Conservation (phyloP, 2,888 invertebrate genomes). For the Fabriciana adippe region DNA sequence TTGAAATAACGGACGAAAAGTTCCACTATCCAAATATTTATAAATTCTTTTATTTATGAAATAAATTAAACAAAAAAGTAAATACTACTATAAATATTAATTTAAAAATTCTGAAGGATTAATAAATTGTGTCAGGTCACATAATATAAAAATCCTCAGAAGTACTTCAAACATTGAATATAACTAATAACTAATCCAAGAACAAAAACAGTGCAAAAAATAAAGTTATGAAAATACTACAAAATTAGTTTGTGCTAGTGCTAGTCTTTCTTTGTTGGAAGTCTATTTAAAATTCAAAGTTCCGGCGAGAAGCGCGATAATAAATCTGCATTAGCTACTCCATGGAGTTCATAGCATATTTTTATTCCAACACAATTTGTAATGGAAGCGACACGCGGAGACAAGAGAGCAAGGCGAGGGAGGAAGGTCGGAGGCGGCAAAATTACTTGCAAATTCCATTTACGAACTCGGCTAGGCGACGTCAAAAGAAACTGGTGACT, state of each 20-base stretch:
- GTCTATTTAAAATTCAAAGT: slow-evolving; percentile 35
- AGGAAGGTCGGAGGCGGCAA: slow-evolving; percentile 56
- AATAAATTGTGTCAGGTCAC: no score
- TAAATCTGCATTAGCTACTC: slow-evolving; percentile 52
- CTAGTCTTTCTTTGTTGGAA: slow-evolving; percentile 25
- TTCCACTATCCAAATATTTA: no score
- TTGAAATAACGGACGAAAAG: slow-evolving; percentile 32
- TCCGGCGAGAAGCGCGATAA: slow-evolving; percentile 26
- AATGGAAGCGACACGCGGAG: slow-evolving; percentile 81
- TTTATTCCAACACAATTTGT: slow-evolving; percentile 82
- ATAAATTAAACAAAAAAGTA: no score
- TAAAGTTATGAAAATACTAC: slow-evolving; percentile 20
- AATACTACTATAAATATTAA: no score
- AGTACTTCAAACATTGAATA: no score
- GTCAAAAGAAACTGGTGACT: slow-evolving; percentile 64
- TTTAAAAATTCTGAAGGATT: no score
- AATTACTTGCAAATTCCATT: slow-evolving; percentile 83
- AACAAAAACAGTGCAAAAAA: slow-evolving; percentile 18
- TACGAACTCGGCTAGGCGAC: slow-evolving; percentile 71
- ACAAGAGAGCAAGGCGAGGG: slow-evolving; percentile 74
- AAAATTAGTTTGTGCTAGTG: slow-evolving; percentile 17
- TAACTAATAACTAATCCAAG: slow-evolving; percentile 6
- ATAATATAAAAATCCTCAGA: no score
- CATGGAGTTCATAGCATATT: slow-evolving; percentile 63
- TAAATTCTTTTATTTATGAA: no score